Conservation (phyloP, 2,888 invertebrate genomes). For the Mythimna albipuncta region DNA sequence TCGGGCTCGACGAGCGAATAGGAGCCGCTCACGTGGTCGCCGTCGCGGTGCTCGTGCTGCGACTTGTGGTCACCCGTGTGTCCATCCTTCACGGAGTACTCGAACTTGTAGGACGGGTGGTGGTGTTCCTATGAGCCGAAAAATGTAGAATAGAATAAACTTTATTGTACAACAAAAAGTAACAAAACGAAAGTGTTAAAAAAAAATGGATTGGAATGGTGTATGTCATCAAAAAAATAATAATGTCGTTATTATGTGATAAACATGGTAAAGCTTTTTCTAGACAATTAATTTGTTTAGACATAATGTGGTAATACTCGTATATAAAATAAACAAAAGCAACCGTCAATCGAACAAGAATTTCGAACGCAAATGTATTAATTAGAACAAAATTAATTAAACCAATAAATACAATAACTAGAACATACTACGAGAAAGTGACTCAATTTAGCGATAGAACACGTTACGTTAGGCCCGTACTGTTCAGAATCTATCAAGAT, state of each 20-base stretch:
- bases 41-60: constrained; percentile 89
- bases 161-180: too few species aligned
- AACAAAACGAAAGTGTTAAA: too few species aligned
- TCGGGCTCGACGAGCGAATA: constrained; percentile 91
- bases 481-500: too few species aligned
- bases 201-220: too few species aligned
- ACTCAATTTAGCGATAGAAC: neutral
- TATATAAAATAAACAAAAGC: too few species aligned
- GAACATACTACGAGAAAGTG: constrained; percentile 4
- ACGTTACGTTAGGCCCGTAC: too few species aligned
- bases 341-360: too few species aligned
- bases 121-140: constrained; percentile 57
- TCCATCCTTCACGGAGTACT: constrained; percentile 90
- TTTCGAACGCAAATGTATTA: neutral
- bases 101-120: constrained; percentile 90
- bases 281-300: neutral
- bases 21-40: constrained; percentile 91
- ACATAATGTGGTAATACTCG: too few species aligned
- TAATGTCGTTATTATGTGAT: too few species aligned
- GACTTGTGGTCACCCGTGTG: constrained; percentile 91
- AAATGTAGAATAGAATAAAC: too few species aligned
- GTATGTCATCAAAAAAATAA: neutral
- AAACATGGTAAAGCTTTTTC: neutral
- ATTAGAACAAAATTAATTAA: neutral
- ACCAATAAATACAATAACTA: neutral